Base-by-base conservation (phyloP, 2,888 invertebrate species). In the Octodonta nipae region DNA sequence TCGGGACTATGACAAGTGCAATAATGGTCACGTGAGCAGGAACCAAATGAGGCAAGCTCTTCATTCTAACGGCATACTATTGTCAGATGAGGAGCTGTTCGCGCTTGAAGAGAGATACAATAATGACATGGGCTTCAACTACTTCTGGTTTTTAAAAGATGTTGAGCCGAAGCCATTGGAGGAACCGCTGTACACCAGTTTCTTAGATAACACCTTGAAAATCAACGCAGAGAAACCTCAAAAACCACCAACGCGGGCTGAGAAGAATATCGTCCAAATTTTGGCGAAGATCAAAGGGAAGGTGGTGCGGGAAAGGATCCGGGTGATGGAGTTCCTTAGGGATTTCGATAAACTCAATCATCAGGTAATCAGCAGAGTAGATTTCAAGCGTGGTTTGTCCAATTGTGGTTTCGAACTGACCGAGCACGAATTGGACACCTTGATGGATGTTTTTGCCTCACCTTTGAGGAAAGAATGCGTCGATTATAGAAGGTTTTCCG, bases 101-200 rank as follows among this genome's bases (percentile, higher is more conserved):
- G 73, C 81, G 12, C 64, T 85, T 27, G 75, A 80, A 52, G 67
- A 67, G 46, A 66, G 78, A 41, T 83, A 78, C 61, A 72, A 73
- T 38, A 77, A 83, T 55, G 76, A 81, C 52, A 59, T 75, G 51
- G 84, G 83, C 13, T 83, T 85, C 58, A 75, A 75, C 63, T 85
- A 83, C 52, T 66, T 68, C 38, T 67, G 68, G 45, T 75, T 85
- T 44, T 60, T 84, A 32, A 68, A 71, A 34, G 81, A 82, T 60
- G 71, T 75, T 43, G 68, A 70, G 42, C 56, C 66, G 1, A 52
- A 51, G 31, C 48, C 55, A 3, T 44, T 58, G 15, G 62, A 61
- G 33, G 51, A 55, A 37, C 62, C 65, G 5, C 38, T 65, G 51
- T 63, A n/a, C n/a, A n/a, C n/a, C n/a, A n/a, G n/a, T n/a, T n/a